phyloP scores from a whole-genome alignment of 2,113 vertebrate genomes.

The Rissa tridactyla region DNA sequence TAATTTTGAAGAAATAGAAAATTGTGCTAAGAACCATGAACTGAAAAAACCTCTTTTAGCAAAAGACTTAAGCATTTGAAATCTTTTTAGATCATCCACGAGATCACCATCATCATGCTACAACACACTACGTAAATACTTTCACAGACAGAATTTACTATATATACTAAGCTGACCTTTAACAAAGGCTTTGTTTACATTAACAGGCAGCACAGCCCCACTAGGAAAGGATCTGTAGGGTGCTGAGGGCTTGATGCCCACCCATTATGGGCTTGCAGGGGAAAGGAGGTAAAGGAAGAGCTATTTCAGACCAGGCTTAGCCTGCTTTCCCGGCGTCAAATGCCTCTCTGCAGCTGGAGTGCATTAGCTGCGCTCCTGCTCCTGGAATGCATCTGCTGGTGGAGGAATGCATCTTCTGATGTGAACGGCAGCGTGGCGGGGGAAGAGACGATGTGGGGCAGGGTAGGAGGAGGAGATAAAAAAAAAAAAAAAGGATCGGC shows the following conservation, averaged over 20 bases:
- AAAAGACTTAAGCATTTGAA: background rate
- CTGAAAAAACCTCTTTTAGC: fast-evolving
- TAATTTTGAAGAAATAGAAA: background rate
- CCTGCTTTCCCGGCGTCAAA: background rate
- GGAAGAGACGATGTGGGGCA: background rate
- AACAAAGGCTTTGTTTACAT: background rate
- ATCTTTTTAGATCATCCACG: background rate
- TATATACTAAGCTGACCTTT: background rate
- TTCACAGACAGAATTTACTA: background rate
- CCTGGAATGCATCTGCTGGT: fast-evolving
- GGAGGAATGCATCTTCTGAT: background rate
- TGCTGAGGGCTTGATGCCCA: background rate
- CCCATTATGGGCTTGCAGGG: fast-evolving
- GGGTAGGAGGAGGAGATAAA: background rate
- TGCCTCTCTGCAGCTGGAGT: fast-evolving
- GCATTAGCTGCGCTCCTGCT: background rate
- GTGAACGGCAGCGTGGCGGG: fast-evolving
- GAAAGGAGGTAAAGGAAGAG: background rate
- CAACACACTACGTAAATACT: fast-evolving
- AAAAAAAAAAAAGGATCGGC: background rate
- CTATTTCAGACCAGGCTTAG: fast-evolving
- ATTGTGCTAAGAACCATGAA: background rate
- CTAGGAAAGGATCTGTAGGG: background rate
- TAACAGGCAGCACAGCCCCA: background rate
- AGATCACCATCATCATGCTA: background rate